Evolutionary conservation across 2,113 vertebrate genomes (phyloP).

Genomic region (Haplochromis burtoni): DNA sequence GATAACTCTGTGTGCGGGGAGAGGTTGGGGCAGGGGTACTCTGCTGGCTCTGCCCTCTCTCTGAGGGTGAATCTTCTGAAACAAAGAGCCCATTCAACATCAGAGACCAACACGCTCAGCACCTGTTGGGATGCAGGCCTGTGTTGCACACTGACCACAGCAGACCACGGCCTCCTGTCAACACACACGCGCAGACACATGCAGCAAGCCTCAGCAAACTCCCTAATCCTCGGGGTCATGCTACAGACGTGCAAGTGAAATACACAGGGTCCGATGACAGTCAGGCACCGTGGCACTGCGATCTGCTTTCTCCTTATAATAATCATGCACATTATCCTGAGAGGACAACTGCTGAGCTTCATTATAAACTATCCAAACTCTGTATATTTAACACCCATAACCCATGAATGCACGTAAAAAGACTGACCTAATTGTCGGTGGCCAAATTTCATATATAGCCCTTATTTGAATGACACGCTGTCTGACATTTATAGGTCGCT

Average conservation of each 20-base stretch:
- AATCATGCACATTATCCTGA: neutral
- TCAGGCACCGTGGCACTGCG: neutral
- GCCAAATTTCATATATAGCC: neutral
- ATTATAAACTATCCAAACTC: neutral
- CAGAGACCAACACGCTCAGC: conserved; percentile 29
- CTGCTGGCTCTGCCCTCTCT: neutral
- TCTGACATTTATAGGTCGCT: neutral
- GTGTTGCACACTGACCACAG: conserved; percentile 22
- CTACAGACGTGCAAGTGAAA: conserved; percentile 35
- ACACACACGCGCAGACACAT: conserved; percentile 11
- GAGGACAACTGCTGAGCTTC: neutral
- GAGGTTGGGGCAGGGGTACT: neutral
- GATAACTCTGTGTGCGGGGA: neutral
- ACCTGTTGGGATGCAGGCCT: conserved; percentile 62
- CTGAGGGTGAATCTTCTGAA: conserved; percentile 22
- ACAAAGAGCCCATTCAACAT: conserved; percentile 71
- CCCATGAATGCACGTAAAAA: neutral
- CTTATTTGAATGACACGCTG: neutral
- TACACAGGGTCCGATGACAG: conserved; percentile 16
- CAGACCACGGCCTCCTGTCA: neutral
- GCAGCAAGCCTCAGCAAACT: conserved; percentile 6
- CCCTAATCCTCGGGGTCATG: conserved; percentile 46
- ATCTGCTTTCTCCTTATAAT: neutral
- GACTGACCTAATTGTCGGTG: accelerated
- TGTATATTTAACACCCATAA: neutral